Conservation (phyloP, 2,113 vertebrate species). For the Halcyon senegalensis region DNA sequence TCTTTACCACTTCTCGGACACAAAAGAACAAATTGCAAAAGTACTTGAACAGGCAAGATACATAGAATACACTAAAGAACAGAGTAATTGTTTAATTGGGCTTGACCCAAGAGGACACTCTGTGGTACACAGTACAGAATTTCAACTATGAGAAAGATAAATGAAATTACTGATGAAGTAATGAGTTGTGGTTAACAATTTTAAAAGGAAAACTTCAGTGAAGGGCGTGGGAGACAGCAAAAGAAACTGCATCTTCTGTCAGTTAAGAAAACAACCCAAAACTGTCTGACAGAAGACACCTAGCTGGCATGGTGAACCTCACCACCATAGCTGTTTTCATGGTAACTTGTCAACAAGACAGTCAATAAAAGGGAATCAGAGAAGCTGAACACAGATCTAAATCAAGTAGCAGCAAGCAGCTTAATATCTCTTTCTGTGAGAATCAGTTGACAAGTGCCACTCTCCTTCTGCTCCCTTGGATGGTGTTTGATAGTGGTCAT, state of each 20-base stretch:
- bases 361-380: neutral
- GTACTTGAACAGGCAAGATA: neutral
- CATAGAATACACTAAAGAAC: neutral
- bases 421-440: neutral
- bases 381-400: neutral
- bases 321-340: neutral
- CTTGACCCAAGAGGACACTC: neutral
- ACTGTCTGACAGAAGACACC: neutral
- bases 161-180: neutral
- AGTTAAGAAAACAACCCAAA: neutral
- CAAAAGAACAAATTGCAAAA: neutral
- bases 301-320: fast-evolving
- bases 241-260: neutral
- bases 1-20: neutral
- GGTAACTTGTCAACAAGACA: neutral
- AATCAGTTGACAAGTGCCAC: neutral
- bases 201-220: neutral
- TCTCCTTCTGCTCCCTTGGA: fast-evolving
- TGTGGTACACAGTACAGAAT: neutral
- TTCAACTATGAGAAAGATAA: neutral
- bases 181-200: neutral
- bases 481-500: neutral
- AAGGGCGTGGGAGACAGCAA: neutral
- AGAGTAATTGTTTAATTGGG: neutral
- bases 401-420: neutral